Percentiles rank a stretch among this genome's conserved stretches.
Conservation (phyloP, 2,113 vertebrate species). For the Danio rerio region GRCz12tu NC_133176.1:13199501-13200000, state of each 20-base stretch:
- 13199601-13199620: conserved; percentile 94
- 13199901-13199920: background rate
- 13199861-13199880: background rate
- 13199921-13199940: background rate
- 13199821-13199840: background rate
- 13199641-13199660: conserved; percentile 97
- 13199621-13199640: conserved; percentile 94
- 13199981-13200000: too few relatives aligned
- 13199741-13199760: conserved; percentile 78
- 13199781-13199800: conserved; percentile 33
- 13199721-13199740: conserved; percentile 90
- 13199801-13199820: background rate
- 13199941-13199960: background rate
- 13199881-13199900: background rate
- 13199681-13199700: conserved; percentile 92
- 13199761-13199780: conserved; percentile 53
- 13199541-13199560: conserved; percentile 34
- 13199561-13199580: conserved; percentile 99
- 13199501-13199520: conserved; percentile 2
- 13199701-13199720: conserved; percentile 81
- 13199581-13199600: conserved; percentile 98
- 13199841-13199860: background rate
- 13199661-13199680: conserved; percentile 98
- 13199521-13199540: conserved; percentile 40
- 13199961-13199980: background rate